A percentile compares a stretch with the other conserved stretches of the same genome.
phyloP scores from a whole-genome alignment of 1,140 invertebrate genomes.

The Diachasma alloeum region DNA sequence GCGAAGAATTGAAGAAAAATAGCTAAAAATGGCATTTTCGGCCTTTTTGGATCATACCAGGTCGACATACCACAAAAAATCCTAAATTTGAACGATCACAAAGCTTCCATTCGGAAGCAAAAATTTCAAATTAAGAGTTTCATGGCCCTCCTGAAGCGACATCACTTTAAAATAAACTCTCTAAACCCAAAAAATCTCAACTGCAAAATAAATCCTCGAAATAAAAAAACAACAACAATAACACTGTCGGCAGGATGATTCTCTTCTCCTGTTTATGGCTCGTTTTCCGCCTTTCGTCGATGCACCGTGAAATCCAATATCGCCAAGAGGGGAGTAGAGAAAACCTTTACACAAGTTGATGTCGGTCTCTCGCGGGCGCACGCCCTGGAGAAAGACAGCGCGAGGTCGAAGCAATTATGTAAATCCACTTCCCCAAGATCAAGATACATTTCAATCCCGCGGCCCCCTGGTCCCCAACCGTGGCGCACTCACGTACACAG shows the following conservation, averaged over 20 bases:
- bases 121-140: too few relatives aligned
- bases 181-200: conserved; percentile 29
- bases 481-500: not conserved
- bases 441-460: conserved; percentile 54
- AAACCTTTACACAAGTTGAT: not conserved
- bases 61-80: too few relatives aligned
- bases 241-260: not conserved
- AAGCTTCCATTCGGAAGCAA: too few relatives aligned
- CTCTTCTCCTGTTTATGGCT: conserved; percentile 6
- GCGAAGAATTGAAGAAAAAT: too few relatives aligned
- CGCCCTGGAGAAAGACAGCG: conserved; percentile 33
- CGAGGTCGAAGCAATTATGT: conserved; percentile 55
- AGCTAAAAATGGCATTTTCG: too few relatives aligned
- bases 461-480: conserved; percentile 8
- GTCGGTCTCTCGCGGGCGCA: not conserved
- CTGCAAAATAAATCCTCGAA: conserved; percentile 29
- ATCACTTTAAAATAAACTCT: too few relatives aligned
- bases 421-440: conserved; percentile 49
- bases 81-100: too few relatives aligned
- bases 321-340: conserved; percentile 19
- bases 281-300: conserved; percentile 30
- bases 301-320: conserved; percentile 49
- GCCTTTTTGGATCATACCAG: too few relatives aligned
- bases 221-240: not conserved
- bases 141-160: too few relatives aligned